Evolutionary conservation across 2,888 invertebrate species (phyloP).

Genomic region (Argyra leucocephala): DNA sequence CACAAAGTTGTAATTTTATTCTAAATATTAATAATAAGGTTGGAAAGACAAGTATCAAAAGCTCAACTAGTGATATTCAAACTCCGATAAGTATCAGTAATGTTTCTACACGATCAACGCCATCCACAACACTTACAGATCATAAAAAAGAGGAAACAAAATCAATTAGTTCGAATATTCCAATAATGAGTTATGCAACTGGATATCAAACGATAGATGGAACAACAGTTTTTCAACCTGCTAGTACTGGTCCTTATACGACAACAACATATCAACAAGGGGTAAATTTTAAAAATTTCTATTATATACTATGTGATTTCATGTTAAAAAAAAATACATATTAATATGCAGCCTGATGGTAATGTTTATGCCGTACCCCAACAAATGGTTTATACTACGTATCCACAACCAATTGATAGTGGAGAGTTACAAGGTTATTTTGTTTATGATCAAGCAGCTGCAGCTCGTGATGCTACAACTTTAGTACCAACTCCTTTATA

Average conservation of each 20-base stretch:
- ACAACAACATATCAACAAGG: slow-evolving; percentile 43
- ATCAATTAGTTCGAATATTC: slow-evolving; percentile 20
- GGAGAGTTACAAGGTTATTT: slow-evolving; percentile 42
- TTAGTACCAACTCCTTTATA: slow-evolving; percentile 38
- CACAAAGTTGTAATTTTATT: neutral
- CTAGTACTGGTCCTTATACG: slow-evolving; percentile 37
- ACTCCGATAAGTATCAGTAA: neutral
- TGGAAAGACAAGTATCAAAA: neutral
- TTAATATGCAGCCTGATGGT: slow-evolving; percentile 38
- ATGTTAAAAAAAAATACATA: neutral
- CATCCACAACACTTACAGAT: neutral
- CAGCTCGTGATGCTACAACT: slow-evolving; percentile 32
- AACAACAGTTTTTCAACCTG: slow-evolving; percentile 38
- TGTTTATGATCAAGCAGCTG: slow-evolving; percentile 40
- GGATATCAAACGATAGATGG: slow-evolving; percentile 40
- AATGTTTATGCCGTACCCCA: slow-evolving; percentile 43
- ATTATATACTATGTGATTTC: too few species aligned
- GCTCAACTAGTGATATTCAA: slow-evolving; percentile 4
- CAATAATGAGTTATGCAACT: slow-evolving; percentile 34
- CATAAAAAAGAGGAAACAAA: slow-evolving; percentile 31
- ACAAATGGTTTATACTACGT: slow-evolving; percentile 42
- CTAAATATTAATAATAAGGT: neutral
- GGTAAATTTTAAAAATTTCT: slow-evolving; percentile 30
- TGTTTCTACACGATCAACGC: slow-evolving; percentile 8
- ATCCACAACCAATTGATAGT: slow-evolving; percentile 38